Evolutionary conservation across 2,797 vertebrate genomes (phyloP).

Genomic region (Buphagus erythrorhynchus): DNA sequence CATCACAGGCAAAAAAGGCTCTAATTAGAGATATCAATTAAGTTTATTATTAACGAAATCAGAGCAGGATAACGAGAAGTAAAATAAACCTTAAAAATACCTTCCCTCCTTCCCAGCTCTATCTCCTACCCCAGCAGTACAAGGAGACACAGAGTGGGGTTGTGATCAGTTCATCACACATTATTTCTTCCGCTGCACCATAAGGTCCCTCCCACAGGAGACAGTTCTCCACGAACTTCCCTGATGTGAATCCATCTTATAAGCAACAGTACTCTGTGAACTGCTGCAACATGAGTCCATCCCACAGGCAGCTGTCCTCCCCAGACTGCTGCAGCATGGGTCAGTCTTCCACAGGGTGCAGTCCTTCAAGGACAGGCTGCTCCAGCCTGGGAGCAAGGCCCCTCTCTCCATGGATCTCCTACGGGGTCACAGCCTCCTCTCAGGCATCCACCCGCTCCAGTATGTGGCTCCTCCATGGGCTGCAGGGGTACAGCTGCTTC

Average conservation of each 20-base stretch:
- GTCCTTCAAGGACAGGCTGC: neutral
- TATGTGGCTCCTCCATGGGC: neutral
- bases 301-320: neutral
- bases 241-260: neutral
- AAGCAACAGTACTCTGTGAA: neutral
- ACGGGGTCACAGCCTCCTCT: fast-evolving
- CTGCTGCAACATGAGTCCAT: neutral
- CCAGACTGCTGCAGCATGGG: neutral
- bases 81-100: neutral
- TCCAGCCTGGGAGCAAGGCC: neutral
- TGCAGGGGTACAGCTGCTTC: neutral
- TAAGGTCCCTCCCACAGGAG: neutral
- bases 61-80: neutral
- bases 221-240: neutral
- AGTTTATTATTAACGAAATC: neutral
- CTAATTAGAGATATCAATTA: neutral
- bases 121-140: neutral
- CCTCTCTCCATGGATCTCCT: too few relatives aligned
- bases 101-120: neutral
- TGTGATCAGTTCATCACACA: neutral
- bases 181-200: neutral
- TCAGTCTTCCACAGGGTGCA: neutral
- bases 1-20: neutral
- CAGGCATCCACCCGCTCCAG: neutral
- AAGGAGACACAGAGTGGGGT: neutral